Percentiles rank a stretch among this genome's conserved stretches.
phyloP scores from a whole-genome alignment of 2,113 vertebrate species.

The Camarhynchus parvulus region DNA sequence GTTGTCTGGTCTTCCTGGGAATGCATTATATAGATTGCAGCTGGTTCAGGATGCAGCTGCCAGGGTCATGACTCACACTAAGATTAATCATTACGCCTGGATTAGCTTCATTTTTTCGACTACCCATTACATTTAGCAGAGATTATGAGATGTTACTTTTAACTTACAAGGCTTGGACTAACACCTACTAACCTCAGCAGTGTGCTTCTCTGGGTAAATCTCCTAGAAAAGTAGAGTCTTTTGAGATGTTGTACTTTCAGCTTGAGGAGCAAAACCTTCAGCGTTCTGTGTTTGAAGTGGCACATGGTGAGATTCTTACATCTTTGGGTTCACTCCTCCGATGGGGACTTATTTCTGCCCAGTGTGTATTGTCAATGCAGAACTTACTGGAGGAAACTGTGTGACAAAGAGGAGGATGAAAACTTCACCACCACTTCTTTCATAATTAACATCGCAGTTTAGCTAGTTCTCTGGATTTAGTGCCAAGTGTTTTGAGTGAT shows the following conservation, averaged over 20 bases:
- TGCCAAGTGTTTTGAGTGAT: background rate
- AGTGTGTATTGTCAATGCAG: background rate
- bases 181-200: constrained; percentile 72
- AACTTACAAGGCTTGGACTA: constrained; percentile 71
- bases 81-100: constrained; percentile 78
- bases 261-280: constrained; percentile 8
- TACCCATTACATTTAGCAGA: constrained; percentile 76
- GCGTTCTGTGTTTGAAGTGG: background rate
- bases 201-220: constrained; percentile 48
- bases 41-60: constrained; percentile 78
- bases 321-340: background rate
- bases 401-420: background rate
- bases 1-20: constrained; percentile 74
- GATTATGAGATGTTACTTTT: constrained; percentile 80
- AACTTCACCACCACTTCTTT: background rate
- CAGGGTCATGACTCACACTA: constrained; percentile 73
- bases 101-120: constrained; percentile 75
- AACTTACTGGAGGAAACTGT: constrained; percentile 12
- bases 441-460: background rate
- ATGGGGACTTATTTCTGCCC: background rate
- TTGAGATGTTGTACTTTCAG: constrained; percentile 23
- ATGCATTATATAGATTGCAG: constrained; percentile 80
- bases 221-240: constrained; percentile 47
- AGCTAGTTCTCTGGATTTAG: background rate
- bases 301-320: background rate